Conservation (phyloP, 2,888 invertebrate species). For the Salpingus planirostris region DNA sequence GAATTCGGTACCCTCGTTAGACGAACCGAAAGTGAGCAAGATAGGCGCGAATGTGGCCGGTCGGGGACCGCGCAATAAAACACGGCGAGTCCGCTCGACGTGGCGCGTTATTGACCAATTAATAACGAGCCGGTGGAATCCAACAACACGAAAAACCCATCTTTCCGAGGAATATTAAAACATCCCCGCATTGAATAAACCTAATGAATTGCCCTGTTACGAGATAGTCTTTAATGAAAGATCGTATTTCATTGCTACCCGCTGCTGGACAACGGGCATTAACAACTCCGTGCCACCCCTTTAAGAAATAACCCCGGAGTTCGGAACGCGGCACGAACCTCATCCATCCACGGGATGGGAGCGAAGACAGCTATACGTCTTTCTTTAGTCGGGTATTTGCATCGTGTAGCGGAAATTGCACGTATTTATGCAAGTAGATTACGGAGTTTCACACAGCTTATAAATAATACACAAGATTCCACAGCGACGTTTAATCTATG, state of each 20-base stretch:
- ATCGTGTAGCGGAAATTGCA: too few species aligned
- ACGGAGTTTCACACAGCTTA: too few species aligned
- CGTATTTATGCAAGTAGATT: too few species aligned
- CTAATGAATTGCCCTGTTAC: too few species aligned
- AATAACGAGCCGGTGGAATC: conserved; percentile 38
- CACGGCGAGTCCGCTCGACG: conserved; percentile 23
- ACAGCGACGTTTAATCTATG: too few species aligned
- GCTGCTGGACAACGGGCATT: conserved; percentile 4
- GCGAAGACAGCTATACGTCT: too few species aligned
- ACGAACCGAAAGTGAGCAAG: conserved; percentile 28
- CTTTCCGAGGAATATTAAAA: conserved; percentile 39
- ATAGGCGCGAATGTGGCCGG: conserved; percentile 22
- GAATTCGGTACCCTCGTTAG: conserved; percentile 28
- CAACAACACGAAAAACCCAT: conserved; percentile 41
- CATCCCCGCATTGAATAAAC: conserved; percentile 34
- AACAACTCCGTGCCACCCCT: conserved; percentile 8
- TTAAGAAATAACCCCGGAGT: too few species aligned
- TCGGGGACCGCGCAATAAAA: conserved; percentile 27
- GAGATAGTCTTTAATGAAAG: conserved; percentile 35
- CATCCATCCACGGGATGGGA: too few species aligned
- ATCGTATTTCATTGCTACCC: conserved; percentile 29
- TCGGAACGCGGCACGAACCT: too few species aligned
- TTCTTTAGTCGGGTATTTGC: too few species aligned
- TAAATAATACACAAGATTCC: too few species aligned
- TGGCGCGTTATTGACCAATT: conserved; percentile 39